Evolutionary conservation across 2,113 vertebrate species (phyloP), one percentile per base, ranked within the genome.

Genomic region (Erpornis zantholeuca): DNA sequence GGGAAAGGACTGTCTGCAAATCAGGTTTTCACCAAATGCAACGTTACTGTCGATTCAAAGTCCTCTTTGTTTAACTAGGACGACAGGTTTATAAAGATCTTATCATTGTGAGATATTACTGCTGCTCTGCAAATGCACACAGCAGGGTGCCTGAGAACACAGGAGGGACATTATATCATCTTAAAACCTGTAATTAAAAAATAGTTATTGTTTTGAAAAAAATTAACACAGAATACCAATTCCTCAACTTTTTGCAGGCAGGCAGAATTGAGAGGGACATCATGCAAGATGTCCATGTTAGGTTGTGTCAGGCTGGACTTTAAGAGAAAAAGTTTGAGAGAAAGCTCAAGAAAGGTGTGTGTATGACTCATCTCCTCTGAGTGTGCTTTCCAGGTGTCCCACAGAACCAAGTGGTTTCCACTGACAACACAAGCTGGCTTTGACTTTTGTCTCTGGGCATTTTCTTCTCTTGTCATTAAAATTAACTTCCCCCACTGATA

Each of bases 21-120:
- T 59, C 60, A 84, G 63, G 69, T 63, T 88, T 83, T 82, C 81
- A 61, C 20, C 59, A 69, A 82, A 86, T 42, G 76, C n/a, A 83
- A 15, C 76, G 44, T 75, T 87, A 47, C 54, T 44, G 52, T 52
- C 85, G 72, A 96, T 92, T 93, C 79, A 97, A 97, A 96, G 95
- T 95, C 88, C 69, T 90, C 90, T 95, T 96, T 90, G 87, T 91
- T 94, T 77, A 75, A 71, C 59, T 72, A 92, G 87, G 84, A 73
- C 81, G 91, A 77, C 6, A 44, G 61, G 77, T 92, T 78, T 72
- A 85, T 91, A 77, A 93, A 93, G 90, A 96, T 94, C 76, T 94
- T 94, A 96, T 96, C 82, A 6, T 29, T 60, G 44, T 56, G 49
- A 22, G 38, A 78, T 70, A 64, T 38, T 60, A 36, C 50, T n/a